Evolutionary conservation across 2,113 vertebrate genomes (phyloP).

Genomic region (Panthera uncia): DNA sequence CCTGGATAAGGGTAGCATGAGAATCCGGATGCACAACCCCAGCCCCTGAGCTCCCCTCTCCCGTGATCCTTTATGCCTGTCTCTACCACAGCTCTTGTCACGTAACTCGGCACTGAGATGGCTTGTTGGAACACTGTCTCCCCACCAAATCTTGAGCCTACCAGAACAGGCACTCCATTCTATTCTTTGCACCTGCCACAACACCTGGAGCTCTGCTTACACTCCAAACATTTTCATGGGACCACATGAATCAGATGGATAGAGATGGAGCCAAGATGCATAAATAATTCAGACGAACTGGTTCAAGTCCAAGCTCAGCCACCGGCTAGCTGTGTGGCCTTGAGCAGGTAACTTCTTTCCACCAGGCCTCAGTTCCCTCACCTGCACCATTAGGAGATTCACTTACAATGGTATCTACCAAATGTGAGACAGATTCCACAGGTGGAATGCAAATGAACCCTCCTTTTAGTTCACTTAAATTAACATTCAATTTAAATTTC

Average conservation of each 20-base stretch:
- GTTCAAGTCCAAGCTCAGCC: not conserved
- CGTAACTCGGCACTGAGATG: not conserved
- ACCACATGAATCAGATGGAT: not conserved
- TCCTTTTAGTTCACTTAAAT: not conserved
- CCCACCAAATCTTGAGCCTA: not conserved
- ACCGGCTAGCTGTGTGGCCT: not conserved
- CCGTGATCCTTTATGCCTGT: not conserved
- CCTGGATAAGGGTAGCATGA: not conserved
- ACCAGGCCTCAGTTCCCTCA: not conserved
- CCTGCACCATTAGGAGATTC: not conserved
- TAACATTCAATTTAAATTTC: not conserved
- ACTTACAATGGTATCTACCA: not conserved
- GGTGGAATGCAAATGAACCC: not conserved
- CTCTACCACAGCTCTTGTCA: not conserved
- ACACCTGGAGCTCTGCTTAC: not conserved
- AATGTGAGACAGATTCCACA: not conserved
- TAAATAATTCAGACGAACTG: not conserved
- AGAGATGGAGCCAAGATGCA: too few species aligned
- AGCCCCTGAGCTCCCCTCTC: not conserved
- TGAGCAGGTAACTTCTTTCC: slow-evolving; percentile 16
- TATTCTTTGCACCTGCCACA: not conserved
- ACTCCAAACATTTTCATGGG: not conserved
- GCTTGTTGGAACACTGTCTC: not conserved
- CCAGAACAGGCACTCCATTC: not conserved
- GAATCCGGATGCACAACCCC: not conserved